phyloP scores from a whole-genome alignment of 2,113 vertebrate genomes.

The Herpetotheres cachinnans region DNA sequence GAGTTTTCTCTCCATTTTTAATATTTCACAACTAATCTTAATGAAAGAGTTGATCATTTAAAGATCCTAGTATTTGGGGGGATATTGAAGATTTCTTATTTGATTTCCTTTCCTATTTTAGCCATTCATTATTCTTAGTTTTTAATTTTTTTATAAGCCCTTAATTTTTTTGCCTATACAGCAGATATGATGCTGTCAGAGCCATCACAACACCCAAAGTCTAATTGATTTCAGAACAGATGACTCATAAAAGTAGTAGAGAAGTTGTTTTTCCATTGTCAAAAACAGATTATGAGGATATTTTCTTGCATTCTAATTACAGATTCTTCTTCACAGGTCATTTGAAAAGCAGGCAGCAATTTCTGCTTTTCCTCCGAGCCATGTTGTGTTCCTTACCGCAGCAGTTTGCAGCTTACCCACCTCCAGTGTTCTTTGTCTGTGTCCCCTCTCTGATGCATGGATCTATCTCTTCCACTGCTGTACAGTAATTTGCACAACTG shows the following conservation, averaged over 20 bases:
- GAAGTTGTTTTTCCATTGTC: background rate
- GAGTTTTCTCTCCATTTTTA: background rate
- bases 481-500: background rate
- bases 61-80: background rate
- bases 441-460: background rate
- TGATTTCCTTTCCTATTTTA: background rate
- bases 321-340: background rate
- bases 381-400: background rate
- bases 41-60: background rate
- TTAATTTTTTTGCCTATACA: background rate
- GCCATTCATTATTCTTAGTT: background rate
- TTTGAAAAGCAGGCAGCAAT: background rate
- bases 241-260: background rate
- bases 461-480: background rate
- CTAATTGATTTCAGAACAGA: background rate
- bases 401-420: background rate
- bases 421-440: background rate
- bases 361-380: background rate
- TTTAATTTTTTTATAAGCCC: background rate
- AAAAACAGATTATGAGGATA: background rate
- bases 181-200: background rate
- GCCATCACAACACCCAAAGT: background rate
- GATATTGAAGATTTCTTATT: background rate
- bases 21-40: background rate
- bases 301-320: background rate